Percentiles rank a stretch among this genome's conserved stretches.
These are phyloP conservation scores for Stigmatopora nigra DNA, from an alignment of 2,113 vertebrate species.

Conservation along the genomic window DNA sequence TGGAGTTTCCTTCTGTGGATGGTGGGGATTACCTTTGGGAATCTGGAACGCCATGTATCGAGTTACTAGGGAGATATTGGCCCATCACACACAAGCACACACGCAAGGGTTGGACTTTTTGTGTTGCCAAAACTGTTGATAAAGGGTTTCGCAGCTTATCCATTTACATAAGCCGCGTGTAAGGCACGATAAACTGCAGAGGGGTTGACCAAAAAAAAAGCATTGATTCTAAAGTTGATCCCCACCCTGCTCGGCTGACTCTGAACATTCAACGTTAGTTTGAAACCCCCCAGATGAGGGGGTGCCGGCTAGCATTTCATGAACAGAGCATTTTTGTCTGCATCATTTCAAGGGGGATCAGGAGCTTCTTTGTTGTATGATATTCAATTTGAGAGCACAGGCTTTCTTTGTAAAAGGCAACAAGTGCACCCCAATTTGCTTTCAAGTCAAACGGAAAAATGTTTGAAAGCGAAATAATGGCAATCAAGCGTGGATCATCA, in stretches of 20 bases:
- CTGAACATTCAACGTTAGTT: constrained; percentile 14
- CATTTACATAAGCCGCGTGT: constrained; percentile 60
- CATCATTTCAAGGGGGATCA: constrained; percentile 14
- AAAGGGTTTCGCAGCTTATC: constrained; percentile 58
- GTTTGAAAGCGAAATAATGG: neutral
- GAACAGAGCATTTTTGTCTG: constrained; percentile 20
- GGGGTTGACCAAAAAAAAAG: constrained; percentile 30
- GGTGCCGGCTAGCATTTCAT: constrained; percentile 5
- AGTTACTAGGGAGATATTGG: constrained; percentile 62
- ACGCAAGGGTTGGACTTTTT: constrained; percentile 40
- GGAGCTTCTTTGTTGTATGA: constrained; percentile 21
- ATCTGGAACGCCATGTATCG: constrained; percentile 46
- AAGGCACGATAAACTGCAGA: constrained; percentile 52
- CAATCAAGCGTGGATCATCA: constrained; percentile 7
- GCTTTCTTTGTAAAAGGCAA: neutral
- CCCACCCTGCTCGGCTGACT: constrained; percentile 25
- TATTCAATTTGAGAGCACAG: neutral
- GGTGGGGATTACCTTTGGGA: constrained; percentile 45
- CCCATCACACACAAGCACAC: constrained; percentile 21
- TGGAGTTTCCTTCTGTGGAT: constrained; percentile 12
- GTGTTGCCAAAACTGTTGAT: constrained; percentile 51
- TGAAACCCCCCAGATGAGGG: constrained; percentile 16
- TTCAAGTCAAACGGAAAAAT: neutral
- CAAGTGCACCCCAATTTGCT: neutral
- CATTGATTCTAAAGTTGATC: constrained; percentile 40